Conservation (phyloP, 2,113 vertebrate genomes). For the Clinocottus analis region DNA sequence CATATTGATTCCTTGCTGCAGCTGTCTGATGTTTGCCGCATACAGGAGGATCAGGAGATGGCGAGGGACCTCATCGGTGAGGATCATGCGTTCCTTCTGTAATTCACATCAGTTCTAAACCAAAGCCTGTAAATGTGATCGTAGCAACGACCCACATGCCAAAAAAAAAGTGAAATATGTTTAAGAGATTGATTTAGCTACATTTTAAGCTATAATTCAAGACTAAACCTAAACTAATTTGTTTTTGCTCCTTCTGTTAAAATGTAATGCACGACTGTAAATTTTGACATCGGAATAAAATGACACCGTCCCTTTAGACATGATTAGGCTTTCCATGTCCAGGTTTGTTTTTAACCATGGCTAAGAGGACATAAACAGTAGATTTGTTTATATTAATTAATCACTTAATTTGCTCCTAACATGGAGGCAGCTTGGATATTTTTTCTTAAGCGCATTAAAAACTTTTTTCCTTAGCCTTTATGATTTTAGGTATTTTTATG, state of each 20-base stretch:
- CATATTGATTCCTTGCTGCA: slow-evolving; percentile 97
- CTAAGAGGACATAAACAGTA: neutral
- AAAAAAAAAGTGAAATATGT: neutral
- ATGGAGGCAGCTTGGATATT: neutral
- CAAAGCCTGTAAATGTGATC: neutral
- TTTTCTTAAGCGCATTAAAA: neutral
- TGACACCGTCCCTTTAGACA: slow-evolving; percentile 20
- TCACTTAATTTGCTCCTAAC: neutral
- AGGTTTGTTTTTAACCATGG: slow-evolving; percentile 33
- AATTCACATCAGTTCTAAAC: neutral
- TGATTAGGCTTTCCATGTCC: slow-evolving; percentile 3
- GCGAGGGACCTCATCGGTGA: slow-evolving; percentile 96
- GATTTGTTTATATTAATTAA: neutral
- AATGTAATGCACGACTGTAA: neutral
- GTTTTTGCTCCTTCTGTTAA: neutral
- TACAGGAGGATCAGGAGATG: slow-evolving; percentile 98
- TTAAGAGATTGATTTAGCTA: neutral
- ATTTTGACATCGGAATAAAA: slow-evolving; percentile 24
- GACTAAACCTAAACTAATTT: neutral
- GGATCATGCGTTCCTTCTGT: slow-evolving; percentile 13
- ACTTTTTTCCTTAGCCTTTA: too few species aligned
- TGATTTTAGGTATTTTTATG: neutral
- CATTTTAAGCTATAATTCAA: neutral
- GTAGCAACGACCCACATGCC: neutral
- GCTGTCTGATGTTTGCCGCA: slow-evolving; percentile 94